Percentiles rank a stretch among this genome's conserved stretches.
These are phyloP conservation scores for Meghimatium bilineatum DNA, from an alignment of 2,888 invertebrate genomes.

Conservation along the genomic window DNA sequence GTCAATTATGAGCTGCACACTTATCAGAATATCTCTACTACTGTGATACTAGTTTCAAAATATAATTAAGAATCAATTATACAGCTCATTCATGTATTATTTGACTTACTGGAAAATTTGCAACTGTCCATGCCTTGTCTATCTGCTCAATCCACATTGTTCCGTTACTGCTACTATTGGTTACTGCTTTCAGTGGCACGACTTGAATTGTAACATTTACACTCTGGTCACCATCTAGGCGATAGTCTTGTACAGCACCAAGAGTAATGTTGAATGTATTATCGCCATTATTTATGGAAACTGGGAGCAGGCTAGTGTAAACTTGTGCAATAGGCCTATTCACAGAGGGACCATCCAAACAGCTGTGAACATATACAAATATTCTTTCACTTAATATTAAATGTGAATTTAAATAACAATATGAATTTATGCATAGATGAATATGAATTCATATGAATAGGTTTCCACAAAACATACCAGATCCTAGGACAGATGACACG, in stretches of 20 bases:
- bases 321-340: slow-evolving; percentile 35
- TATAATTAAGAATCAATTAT: too few relatives aligned
- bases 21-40: too few relatives aligned
- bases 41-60: too few relatives aligned
- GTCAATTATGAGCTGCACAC: too few relatives aligned
- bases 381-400: background rate
- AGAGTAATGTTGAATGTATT: slow-evolving; percentile 21
- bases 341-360: slow-evolving; percentile 30
- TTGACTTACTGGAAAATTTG: slow-evolving; percentile 5
- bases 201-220: background rate
- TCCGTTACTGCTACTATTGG: background rate
- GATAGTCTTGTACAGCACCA: slow-evolving; percentile 39
- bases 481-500: too few relatives aligned
- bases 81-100: background rate
- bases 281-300: background rate
- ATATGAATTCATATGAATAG: too few relatives aligned
- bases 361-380: slow-evolving; percentile 17
- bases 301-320: slow-evolving; percentile 1
- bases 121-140: background rate
- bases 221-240: slow-evolving; percentile 34
- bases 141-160: background rate
- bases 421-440: background rate
- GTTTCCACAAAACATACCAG: too few relatives aligned
- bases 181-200: background rate
- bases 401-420: background rate